These are phyloP conservation scores for Eurytoma adleriae DNA, from an alignment of 2,888 invertebrate species.

Conservation along the genomic window DNA sequence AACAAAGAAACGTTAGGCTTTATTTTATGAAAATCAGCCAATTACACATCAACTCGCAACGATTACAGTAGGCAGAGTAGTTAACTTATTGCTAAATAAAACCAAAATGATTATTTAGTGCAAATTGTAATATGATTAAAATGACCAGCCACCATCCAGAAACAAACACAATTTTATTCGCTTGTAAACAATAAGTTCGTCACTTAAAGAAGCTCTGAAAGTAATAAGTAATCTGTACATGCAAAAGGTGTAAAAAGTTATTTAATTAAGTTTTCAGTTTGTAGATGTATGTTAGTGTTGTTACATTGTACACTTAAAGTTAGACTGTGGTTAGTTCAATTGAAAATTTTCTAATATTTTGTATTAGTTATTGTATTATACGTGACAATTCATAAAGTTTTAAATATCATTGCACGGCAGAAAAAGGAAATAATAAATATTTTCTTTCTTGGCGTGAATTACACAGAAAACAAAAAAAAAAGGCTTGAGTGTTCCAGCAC, in stretches of 20 bases:
- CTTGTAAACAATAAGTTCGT: constrained; percentile 49
- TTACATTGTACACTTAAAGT: neutral
- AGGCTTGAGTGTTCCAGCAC: neutral
- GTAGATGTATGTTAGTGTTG: neutral
- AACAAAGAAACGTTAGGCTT: constrained; percentile 46
- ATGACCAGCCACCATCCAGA: constrained; percentile 71
- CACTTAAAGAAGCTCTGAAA: constrained; percentile 55
- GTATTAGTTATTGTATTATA: too few species aligned
- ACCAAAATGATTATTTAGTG: constrained; percentile 53
- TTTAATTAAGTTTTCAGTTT: constrained; percentile 6
- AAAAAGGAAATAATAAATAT: constrained; percentile 29
- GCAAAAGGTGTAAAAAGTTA: neutral
- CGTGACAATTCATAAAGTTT: neutral
- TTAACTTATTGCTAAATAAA: constrained; percentile 54
- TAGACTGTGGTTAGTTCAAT: neutral
- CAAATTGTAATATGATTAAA: constrained; percentile 45
- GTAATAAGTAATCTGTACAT: constrained; percentile 11
- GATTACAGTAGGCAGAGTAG: constrained; percentile 55
- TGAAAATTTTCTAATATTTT: constrained; percentile 12
- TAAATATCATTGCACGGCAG: constrained; percentile 22
- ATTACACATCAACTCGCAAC: constrained; percentile 55
- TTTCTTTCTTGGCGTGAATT: neutral
- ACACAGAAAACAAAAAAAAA: neutral
- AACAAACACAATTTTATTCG: constrained; percentile 50
- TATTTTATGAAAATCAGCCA: constrained; percentile 52